Percentiles rank a stretch among this genome's conserved stretches.
Evolutionary conservation across 2,113 vertebrate genomes (phyloP).

Genomic region (Chroicocephalus ridibundus): DNA sequence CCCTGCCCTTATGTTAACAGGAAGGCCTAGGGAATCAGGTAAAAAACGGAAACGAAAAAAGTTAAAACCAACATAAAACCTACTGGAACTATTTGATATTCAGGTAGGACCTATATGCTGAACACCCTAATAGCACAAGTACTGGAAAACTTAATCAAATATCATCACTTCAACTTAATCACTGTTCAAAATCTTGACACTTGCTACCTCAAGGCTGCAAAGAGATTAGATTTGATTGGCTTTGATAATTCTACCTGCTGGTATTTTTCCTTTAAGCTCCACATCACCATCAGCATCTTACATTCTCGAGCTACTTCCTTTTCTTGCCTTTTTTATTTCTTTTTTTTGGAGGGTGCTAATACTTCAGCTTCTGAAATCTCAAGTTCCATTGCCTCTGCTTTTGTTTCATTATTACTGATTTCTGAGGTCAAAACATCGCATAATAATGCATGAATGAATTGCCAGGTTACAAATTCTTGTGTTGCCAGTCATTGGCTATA

Average conservation of each 20-base stretch:
- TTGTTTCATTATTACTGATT: slow-evolving; percentile 56
- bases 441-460: slow-evolving; percentile 27
- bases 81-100: slow-evolving; percentile 80
- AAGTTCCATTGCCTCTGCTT: slow-evolving; percentile 59
- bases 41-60: slow-evolving; percentile 97
- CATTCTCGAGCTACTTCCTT: slow-evolving; percentile 29
- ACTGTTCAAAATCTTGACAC: slow-evolving; percentile 66
- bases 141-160: slow-evolving; percentile 67
- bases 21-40: slow-evolving; percentile 93
- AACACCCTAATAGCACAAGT: slow-evolving; percentile 58
- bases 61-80: slow-evolving; percentile 89
- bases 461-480: background rate
- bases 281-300: slow-evolving; percentile 65
- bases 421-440: slow-evolving; percentile 27
- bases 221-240: slow-evolving; percentile 72
- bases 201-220: slow-evolving; percentile 67
- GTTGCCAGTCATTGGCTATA: slow-evolving; percentile 4
- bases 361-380: slow-evolving; percentile 55
- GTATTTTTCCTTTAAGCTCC: slow-evolving; percentile 67
- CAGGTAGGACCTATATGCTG: slow-evolving; percentile 86
- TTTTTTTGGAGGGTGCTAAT: slow-evolving; percentile 23
- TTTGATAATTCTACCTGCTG: slow-evolving; percentile 68
- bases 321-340: slow-evolving; percentile 6
- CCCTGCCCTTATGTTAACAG: slow-evolving; percentile 93
- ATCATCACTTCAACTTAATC: slow-evolving; percentile 68